phyloP scores from a whole-genome alignment of 1,140 invertebrate species.

The Euglossa dilemma region DNA sequence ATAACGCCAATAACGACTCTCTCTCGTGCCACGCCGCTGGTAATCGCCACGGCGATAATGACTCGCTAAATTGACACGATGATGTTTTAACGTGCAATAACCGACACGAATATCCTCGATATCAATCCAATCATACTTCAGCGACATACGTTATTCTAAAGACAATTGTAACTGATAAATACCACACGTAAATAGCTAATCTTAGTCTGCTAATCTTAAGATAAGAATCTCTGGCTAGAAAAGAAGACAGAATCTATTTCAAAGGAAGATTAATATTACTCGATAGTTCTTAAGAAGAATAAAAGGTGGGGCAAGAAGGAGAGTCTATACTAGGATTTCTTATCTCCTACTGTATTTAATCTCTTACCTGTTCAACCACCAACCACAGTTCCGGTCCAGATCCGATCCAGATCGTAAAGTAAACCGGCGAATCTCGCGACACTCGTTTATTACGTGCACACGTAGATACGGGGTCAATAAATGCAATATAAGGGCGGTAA shows the following conservation, averaged over 20 bases:
- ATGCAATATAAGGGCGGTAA: slow-evolving; percentile 36
- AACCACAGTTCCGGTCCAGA: not conserved
- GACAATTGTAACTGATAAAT: not conserved
- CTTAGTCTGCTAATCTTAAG: too few species aligned
- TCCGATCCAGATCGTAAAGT: slow-evolving; percentile 16
- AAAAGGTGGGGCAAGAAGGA: too few species aligned
- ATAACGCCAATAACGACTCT: not conserved
- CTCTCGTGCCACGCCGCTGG: not conserved
- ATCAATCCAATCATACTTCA: too few species aligned
- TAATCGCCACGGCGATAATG: not conserved
- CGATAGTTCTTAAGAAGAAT: too few species aligned
- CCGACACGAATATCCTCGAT: not conserved
- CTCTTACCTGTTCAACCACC: slow-evolving; percentile 36
- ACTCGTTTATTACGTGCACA: slow-evolving; percentile 9
- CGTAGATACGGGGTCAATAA: slow-evolving; percentile 22
- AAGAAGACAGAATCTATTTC: too few species aligned
- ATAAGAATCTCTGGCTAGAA: too few species aligned
- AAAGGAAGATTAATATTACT: not conserved
- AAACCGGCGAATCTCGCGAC: slow-evolving; percentile 8
- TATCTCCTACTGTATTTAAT: too few species aligned
- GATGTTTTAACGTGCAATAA: not conserved
- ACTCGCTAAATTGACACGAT: slow-evolving; percentile 8
- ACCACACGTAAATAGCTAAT: not conserved
- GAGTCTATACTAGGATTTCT: not conserved
- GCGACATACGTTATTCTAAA: too few species aligned